Base-by-base conservation (phyloP, 2,888 invertebrate species). In the Torymus auratus region DNA sequence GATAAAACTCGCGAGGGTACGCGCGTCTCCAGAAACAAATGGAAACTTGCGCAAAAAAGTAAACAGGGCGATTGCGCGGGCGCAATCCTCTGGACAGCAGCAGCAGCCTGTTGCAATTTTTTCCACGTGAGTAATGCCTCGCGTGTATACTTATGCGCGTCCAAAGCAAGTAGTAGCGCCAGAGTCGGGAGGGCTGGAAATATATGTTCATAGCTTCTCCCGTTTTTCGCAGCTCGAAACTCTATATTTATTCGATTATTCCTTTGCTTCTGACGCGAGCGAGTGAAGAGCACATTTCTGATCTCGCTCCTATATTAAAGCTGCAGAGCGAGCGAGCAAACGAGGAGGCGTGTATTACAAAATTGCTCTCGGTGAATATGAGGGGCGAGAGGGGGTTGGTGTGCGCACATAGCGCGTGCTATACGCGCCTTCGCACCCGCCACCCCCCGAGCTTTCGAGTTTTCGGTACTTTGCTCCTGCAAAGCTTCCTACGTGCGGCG, bases 181-280 rank as follows among this genome's bases (percentile, higher is more conserved):
- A 28, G 28, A 28, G 28, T 7, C 0, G 28, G 7, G 28, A 4
- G 28, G 28, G 28, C 2, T 1, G 28, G 5, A 28, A 28, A 28
- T 2, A 28, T 28, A 28, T 28, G 28, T 28, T 28, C 28, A 28
- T 28, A 28, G 2, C 28, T 28, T 28, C 28, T 28, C 28, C 3
- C 28, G 7, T 7, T 0, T 55, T 2, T 20, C 13, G 20, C 17
- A 15, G 17, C 41, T n/a, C 67, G 20, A 52, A 28, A 55, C 50
- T 69, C 69, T 60, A 69, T 64, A 73, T 72, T 76, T 77, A 77
- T 81, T 80, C 72, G 80, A 80, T 80, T 80, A 69, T 61, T 55
- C 58, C 61, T 75, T 73, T 65, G n/a, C 68, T 55, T 23, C 23
- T 50, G 15, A 15, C 13, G 60, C 11, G 23, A 65, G 50, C 2